Percentiles rank a stretch among this genome's conserved stretches.
Evolutionary conservation across 2,797 vertebrate genomes (phyloP).

Genomic region (Zalophus californianus): DNA sequence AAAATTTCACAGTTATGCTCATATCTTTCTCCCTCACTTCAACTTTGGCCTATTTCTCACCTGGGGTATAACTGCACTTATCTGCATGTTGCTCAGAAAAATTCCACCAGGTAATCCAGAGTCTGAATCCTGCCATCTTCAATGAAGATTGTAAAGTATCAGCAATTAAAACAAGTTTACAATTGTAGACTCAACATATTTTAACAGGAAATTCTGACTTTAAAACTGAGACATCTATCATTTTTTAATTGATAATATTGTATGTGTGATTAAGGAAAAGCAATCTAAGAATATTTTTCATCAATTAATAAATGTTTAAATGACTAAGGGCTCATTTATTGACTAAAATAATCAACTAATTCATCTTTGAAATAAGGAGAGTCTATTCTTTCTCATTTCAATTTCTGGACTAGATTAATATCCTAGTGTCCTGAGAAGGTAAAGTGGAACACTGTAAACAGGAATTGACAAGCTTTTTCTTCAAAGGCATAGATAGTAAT

Average conservation of each 20-base stretch:
- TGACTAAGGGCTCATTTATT: background rate
- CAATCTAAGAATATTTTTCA: background rate
- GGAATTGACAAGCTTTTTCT: background rate
- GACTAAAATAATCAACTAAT: background rate
- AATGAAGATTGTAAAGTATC: background rate
- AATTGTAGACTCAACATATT: background rate
- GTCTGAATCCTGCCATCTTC: background rate
- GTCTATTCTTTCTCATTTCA: background rate
- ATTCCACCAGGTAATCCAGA: background rate
- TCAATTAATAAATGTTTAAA: background rate
- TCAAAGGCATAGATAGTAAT: background rate
- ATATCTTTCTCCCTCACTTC: background rate
- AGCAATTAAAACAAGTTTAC: background rate
- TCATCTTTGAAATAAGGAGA: background rate
- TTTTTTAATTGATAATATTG: background rate
- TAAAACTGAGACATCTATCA: background rate
- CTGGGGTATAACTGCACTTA: background rate
- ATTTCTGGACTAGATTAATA: background rate
- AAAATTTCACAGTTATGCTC: background rate
- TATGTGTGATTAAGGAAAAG: background rate
- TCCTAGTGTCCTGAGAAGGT: background rate
- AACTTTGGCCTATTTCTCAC: background rate
- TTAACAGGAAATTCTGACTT: slow-evolving; percentile 24
- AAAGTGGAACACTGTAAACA: background rate
- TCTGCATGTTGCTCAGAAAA: background rate